Conservation (phyloP, 2,888 invertebrate genomes). For the Hololepta plana region DNA sequence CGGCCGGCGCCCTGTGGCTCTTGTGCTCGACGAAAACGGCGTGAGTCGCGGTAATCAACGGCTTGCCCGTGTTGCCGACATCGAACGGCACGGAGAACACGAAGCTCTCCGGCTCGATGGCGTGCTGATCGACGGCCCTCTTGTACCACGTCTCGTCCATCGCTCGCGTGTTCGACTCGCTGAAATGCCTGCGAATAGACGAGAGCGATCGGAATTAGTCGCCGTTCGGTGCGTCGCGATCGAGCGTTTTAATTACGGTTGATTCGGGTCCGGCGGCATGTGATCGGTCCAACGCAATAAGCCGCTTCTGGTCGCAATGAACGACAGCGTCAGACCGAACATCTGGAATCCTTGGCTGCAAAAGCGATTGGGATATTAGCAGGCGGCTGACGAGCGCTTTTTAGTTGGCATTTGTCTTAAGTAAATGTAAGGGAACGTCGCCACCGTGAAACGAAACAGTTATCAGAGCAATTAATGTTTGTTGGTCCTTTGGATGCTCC, state of each 20-base stretch:
- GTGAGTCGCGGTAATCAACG: slow-evolving; percentile 75
- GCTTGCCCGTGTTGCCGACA: slow-evolving; percentile 33
- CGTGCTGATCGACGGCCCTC: slow-evolving; percentile 76
- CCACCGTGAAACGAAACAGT: too few species aligned
- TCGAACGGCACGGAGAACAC: slow-evolving; percentile 79
- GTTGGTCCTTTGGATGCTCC: too few species aligned
- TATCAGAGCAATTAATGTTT: too few species aligned
- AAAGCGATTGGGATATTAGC: slow-evolving; percentile 20
- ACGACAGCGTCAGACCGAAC: slow-evolving; percentile 67
- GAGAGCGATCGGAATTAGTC: too few species aligned
- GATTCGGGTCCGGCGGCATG: slow-evolving; percentile 35
- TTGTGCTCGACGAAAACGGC: slow-evolving; percentile 74
- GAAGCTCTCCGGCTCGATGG: slow-evolving; percentile 73
- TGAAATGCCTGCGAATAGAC: slow-evolving; percentile 70
- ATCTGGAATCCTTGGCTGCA: slow-evolving; percentile 77
- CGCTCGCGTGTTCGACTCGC: slow-evolving; percentile 59
- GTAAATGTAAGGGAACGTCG: too few species aligned
- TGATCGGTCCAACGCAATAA: slow-evolving; percentile 76
- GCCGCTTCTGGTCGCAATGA: slow-evolving; percentile 82
- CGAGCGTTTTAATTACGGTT: slow-evolving; percentile 64
- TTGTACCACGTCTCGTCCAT: slow-evolving; percentile 85
- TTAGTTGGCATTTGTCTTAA: too few species aligned
- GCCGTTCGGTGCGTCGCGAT: too few species aligned
- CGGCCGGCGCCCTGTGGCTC: slow-evolving; percentile 71
- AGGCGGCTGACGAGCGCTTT: slow-evolving; percentile 6